These are phyloP conservation scores for Tetragonisca angustula DNA, from an alignment of 2,888 invertebrate species.

Conservation along the genomic window DNA sequence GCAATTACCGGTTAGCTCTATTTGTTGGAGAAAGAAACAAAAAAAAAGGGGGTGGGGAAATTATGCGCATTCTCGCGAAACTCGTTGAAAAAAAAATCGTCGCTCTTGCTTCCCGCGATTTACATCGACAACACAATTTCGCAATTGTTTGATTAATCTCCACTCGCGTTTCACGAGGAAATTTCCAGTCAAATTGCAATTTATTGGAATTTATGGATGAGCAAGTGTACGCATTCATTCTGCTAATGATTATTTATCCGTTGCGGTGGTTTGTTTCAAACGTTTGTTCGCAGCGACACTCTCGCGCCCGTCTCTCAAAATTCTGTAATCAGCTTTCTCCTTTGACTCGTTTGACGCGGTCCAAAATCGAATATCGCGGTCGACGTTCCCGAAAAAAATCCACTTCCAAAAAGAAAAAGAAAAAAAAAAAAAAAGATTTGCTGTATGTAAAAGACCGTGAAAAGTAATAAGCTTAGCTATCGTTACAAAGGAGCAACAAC, in stretches of 20 bases:
- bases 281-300: neutral
- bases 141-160: neutral
- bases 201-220: neutral
- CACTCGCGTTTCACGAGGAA: no score
- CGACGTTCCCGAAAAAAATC: neutral
- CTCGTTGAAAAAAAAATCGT: no score
- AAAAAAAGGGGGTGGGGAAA: no score
- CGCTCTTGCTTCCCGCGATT: neutral
- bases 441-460: neutral
- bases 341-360: neutral
- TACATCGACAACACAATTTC: neutral
- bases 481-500: neutral
- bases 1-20: neutral
- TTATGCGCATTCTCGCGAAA: neutral
- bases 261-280: neutral
- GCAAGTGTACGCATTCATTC: neutral
- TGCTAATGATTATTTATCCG: neutral
- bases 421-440: no score
- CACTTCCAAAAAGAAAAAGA: neutral
- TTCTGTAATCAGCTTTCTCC: neutral
- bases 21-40: neutral
- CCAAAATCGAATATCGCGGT: neutral
- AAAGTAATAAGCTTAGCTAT: neutral
- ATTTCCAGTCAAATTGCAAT: neutral
- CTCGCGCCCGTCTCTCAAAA: neutral